Conservation (phyloP, 2,888 invertebrate species). For the Anoncus sp. region DNA sequence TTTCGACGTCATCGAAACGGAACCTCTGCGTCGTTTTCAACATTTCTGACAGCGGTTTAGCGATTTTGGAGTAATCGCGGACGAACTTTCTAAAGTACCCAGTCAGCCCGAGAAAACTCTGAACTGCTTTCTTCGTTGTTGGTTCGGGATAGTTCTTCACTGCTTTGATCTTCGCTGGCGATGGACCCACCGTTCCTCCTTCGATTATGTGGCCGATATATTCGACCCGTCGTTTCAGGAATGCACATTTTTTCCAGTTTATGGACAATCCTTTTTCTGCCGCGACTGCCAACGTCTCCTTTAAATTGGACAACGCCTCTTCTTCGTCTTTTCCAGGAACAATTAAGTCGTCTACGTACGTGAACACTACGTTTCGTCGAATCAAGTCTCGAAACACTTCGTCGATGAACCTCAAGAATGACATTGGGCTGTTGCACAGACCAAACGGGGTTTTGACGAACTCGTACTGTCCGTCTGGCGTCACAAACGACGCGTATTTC, state of each 20-base stretch:
- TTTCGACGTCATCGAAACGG: not conserved
- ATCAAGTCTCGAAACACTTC: slow-evolving; percentile 46
- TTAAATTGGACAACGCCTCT: slow-evolving; percentile 42
- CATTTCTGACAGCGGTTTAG: slow-evolving; percentile 74
- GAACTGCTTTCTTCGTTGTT: slow-evolving; percentile 68
- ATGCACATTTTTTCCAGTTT: slow-evolving; percentile 65
- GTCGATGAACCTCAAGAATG: slow-evolving; percentile 47
- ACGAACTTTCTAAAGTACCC: slow-evolving; percentile 78
- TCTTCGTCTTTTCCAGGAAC: slow-evolving; percentile 40
- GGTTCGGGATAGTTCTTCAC: slow-evolving; percentile 72
- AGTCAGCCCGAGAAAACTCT: slow-evolving; percentile 75
- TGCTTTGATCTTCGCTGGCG: slow-evolving; percentile 68
- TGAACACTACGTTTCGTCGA: slow-evolving; percentile 23
- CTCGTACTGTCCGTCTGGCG: slow-evolving; percentile 51
- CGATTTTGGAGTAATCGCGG: slow-evolving; percentile 71
- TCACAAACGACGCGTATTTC: slow-evolving; percentile 51
- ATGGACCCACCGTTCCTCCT: slow-evolving; percentile 69
- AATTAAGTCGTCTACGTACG: slow-evolving; percentile 57
- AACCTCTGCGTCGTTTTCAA: slow-evolving; percentile 22
- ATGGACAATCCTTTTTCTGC: slow-evolving; percentile 55
- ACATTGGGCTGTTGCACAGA: slow-evolving; percentile 41
- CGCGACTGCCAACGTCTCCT: slow-evolving; percentile 55
- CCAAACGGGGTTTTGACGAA: slow-evolving; percentile 53
- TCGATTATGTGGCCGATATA: slow-evolving; percentile 73
- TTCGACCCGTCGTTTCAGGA: slow-evolving; percentile 57